Evolutionary conservation across 64 coral and sea anemone genomes (phyloP).

Genomic region (Stylophora pistillata): DNA sequence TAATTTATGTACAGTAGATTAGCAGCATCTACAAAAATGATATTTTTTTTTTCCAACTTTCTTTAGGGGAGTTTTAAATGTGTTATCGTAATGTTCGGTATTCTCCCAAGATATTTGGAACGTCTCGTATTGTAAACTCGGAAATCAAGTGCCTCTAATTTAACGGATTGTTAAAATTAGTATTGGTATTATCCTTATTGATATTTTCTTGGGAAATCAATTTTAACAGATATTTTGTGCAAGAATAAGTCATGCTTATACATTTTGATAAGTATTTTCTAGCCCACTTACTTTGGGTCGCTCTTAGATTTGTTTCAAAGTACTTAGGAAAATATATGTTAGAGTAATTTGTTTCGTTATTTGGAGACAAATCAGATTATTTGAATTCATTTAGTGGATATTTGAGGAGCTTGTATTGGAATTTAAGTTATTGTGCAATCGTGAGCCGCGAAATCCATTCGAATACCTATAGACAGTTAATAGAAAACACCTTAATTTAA

Average conservation of each 20-base stretch:
- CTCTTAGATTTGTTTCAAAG: conserved; percentile 13
- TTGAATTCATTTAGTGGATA: no score
- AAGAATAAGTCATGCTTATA: not conserved
- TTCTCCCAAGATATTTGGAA: not conserved
- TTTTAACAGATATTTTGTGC: not conserved
- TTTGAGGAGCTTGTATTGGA: no score
- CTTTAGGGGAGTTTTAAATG: not conserved
- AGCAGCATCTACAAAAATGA: not conserved
- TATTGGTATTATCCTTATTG: not conserved
- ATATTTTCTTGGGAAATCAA: not conserved
- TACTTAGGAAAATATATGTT: not conserved
- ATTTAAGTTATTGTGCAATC: no score
- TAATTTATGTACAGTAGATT: no score
- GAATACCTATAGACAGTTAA: no score
- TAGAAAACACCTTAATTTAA: no score
- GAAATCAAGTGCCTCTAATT: not conserved
- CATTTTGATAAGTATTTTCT: not conserved
- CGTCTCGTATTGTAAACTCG: not conserved
- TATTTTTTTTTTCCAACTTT: not conserved
- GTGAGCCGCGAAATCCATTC: no score
- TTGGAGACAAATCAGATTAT: not conserved
- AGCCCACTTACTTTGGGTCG: not conserved
- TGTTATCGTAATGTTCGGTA: not conserved
- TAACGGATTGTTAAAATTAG: not conserved
- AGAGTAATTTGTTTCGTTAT: not conserved